Conservation (phyloP, 2,888 invertebrate genomes). For the Aspidiotus rigidus region DNA sequence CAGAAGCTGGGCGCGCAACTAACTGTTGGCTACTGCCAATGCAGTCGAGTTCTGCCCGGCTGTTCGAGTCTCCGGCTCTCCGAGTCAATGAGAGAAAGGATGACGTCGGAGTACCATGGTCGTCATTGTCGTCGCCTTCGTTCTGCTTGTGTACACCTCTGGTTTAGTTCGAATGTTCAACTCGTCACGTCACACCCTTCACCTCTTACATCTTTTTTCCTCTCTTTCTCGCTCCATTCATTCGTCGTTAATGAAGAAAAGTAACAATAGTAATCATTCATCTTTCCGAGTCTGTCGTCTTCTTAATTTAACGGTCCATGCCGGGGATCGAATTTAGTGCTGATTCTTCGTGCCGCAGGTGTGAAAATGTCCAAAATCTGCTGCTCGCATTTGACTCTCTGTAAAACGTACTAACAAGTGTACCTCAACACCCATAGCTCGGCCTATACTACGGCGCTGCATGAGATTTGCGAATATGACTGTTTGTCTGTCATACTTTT, state of each 20-base stretch:
- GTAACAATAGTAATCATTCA: constrained; percentile 17
- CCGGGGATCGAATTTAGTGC: not conserved
- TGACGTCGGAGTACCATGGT: constrained; percentile 5
- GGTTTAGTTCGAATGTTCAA: constrained; percentile 2
- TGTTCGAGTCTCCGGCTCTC: not conserved
- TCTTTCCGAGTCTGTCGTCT: not conserved
- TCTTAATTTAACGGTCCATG: not conserved
- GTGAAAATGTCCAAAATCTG: not conserved
- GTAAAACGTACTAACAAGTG: too few relatives aligned
- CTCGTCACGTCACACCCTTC: constrained; percentile 24
- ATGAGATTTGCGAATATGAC: too few relatives aligned
- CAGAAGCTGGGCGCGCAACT: constrained; percentile 17
- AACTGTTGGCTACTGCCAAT: not conserved
- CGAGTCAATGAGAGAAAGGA: constrained; percentile 13
- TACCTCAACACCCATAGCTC: too few relatives aligned
- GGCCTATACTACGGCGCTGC: too few relatives aligned
- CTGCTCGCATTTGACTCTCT: too few relatives aligned
- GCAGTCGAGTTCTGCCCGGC: not conserved
- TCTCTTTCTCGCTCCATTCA: not conserved
- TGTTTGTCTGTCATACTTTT: too few relatives aligned
- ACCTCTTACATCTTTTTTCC: constrained; percentile 11
- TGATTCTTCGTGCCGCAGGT: not conserved
- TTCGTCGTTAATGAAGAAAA: constrained; percentile 22
- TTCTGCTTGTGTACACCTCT: not conserved
- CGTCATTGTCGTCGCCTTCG: not conserved